A percentile compares a stretch with the other conserved stretches of the same genome.
Evolutionary conservation across 1,140 invertebrate species (phyloP).

Genomic region (Medauroidea extradentata): DNA sequence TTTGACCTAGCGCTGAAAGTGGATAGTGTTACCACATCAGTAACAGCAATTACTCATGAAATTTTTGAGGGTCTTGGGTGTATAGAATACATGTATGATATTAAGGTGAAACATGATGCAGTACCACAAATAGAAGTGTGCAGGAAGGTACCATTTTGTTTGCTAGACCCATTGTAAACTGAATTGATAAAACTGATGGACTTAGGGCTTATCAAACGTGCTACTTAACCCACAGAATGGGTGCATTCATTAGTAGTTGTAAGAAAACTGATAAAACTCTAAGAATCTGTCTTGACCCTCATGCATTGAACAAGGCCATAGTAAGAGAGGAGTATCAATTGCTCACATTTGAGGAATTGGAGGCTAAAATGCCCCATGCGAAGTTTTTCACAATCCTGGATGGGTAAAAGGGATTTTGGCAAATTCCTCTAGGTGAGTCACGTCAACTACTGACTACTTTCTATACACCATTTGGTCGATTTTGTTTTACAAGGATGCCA

Average conservation of each 20-base stretch:
- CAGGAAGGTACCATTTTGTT: constrained; percentile 31
- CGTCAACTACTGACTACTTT: too few relatives aligned
- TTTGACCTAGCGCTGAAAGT: constrained; percentile 2
- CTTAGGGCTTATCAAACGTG: constrained; percentile 23
- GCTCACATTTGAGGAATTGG: constrained; percentile 30
- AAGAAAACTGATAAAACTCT: constrained; percentile 34
- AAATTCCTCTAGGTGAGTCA: too few relatives aligned
- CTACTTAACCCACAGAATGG: constrained; percentile 39
- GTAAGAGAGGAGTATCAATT: constrained; percentile 31
- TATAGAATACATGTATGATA: constrained; percentile 19
- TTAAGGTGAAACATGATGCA: constrained; percentile 18
- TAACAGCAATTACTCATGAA: constrained; percentile 6
- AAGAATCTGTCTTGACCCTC: constrained; percentile 43
- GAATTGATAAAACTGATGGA: constrained; percentile 32
- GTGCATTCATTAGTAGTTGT: constrained; percentile 38
- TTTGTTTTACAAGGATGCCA: too few relatives aligned
- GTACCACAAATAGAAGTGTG: constrained; percentile 23
- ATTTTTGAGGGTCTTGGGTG: constrained; percentile 19
- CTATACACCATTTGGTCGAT: too few relatives aligned
- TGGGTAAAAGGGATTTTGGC: too few relatives aligned
- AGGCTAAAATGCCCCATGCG: too few relatives aligned
- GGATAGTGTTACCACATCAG: neutral
- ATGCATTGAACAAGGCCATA: constrained; percentile 39
- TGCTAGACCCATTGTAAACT: constrained; percentile 29
- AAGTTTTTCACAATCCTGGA: too few relatives aligned